Base-by-base conservation (phyloP, 2,888 invertebrate genomes). In the Criorhina ranunculi region DNA sequence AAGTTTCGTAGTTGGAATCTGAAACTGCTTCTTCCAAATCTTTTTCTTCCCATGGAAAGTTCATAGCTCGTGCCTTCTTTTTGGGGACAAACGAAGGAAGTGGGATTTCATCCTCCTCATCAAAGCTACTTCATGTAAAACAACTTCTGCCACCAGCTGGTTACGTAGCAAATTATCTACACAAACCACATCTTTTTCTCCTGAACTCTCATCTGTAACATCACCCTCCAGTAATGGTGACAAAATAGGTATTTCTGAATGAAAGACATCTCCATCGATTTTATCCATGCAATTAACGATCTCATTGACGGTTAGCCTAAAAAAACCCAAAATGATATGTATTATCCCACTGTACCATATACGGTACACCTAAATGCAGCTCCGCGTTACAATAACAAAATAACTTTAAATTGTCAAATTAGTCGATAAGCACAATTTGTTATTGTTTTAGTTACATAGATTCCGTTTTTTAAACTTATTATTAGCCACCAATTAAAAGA, bases 221-320 rank as follows among this genome's bases (percentile, higher is more conserved):
- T 62, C 44, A 42, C 44, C 44, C 17, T 62, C 44, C 31, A 62
- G 60, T 42, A 62, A 29, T 62, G 60, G 42, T 15, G 60, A 44
- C 44, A 62, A 62, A 31, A 62, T 62, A 5, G 44, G 42, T 17
- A 44, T 44, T 62, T 40, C 40, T 40, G 40, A 59, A 42, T 40
- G 12, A 35, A 57, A 51, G n/a, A 29, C 51, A 29, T 31, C 53
- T n/a, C 33, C 53, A 33, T 53, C 53, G 9, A 15, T 37, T 24
- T 37, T n/a, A 37, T 37, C 17, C 17, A 44, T 44, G 44, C 44
- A 17, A 37, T 37, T 37, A n/a, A 37, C 37, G n/a, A 37, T 37
- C 37, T 37, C 37, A 37, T 37, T 37, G 11, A 37, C 37, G 11
- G 37, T 37, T 37, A 37, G 24, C 24, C 24, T 37, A 37, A 37